phyloP scores from a whole-genome alignment of 2,113 vertebrate genomes.

The Platanista minor region DNA sequence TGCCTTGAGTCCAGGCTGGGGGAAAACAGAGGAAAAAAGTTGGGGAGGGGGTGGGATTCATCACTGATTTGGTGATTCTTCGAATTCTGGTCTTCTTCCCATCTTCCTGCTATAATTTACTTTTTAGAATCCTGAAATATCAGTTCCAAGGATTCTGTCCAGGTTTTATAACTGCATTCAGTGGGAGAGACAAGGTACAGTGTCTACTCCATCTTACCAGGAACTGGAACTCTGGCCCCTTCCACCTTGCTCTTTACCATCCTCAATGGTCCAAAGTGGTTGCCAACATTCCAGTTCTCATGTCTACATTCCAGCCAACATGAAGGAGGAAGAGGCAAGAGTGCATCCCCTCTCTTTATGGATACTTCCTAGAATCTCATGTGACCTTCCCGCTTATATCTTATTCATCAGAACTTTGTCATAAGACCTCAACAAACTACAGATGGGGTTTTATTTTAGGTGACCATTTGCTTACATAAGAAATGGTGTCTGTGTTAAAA shows the following conservation, averaged over 20 bases:
- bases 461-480: background rate
- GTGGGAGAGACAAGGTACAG: background rate
- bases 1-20: background rate
- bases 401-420: background rate
- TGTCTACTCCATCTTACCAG: background rate
- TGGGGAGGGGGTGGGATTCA: fast-evolving
- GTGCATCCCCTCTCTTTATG: background rate
- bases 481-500: background rate
- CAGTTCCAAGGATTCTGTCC: background rate
- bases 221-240: background rate
- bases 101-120: background rate
- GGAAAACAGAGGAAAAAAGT: background rate
- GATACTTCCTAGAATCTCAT: background rate
- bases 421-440: background rate
- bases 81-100: background rate
- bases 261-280: background rate
- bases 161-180: background rate
- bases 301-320: background rate
- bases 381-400: background rate
- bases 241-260: background rate
- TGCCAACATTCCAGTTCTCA: background rate
- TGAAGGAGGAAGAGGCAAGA: background rate
- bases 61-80: background rate
- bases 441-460: background rate
- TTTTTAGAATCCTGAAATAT: background rate